These are phyloP conservation scores for Iphiclides podalirius DNA, from an alignment of 2,888 invertebrate species.

Conservation along the genomic window DNA sequence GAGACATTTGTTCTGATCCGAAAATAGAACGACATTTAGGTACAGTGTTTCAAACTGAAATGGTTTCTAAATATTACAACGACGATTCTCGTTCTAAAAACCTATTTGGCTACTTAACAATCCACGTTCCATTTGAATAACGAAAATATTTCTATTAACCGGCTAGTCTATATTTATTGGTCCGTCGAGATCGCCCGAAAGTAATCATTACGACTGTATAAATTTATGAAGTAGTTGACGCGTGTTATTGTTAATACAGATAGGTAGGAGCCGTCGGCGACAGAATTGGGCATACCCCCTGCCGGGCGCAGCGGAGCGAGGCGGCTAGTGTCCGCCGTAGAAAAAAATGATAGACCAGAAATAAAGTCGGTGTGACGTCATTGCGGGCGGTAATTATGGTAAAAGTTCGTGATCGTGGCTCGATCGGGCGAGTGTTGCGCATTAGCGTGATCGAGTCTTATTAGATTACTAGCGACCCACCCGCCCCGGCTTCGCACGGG, in stretches of 20 bases:
- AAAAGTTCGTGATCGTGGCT: slow-evolving; percentile 46
- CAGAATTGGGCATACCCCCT: slow-evolving; percentile 34
- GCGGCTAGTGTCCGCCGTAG: slow-evolving; percentile 36
- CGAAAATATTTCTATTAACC: too few species aligned
- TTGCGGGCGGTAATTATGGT: slow-evolving; percentile 41
- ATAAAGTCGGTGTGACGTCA: slow-evolving; percentile 48
- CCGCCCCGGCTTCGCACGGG: too few species aligned
- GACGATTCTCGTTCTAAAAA: too few species aligned
- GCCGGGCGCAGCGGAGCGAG: slow-evolving; percentile 42
- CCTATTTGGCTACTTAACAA: too few species aligned
- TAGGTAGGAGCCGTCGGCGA: slow-evolving; percentile 21
- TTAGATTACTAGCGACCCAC: too few species aligned
- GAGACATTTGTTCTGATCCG: too few species aligned
- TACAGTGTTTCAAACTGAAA: too few species aligned
- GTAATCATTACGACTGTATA: slow-evolving; percentile 8
- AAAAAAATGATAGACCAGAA: slow-evolving; percentile 37
- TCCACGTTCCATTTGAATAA: too few species aligned
- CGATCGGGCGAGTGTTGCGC: slow-evolving; percentile 30
- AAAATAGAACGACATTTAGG: too few species aligned
- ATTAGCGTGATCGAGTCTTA: slow-evolving; percentile 24
- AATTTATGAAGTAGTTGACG: slow-evolving; percentile 8
- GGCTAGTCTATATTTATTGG: too few species aligned
- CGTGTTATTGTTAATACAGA: slow-evolving; percentile 8
- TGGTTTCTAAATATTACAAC: too few species aligned
- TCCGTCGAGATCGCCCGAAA: too few species aligned